phyloP scores from a whole-genome alignment of 92 coral and sea anemone genomes.

The Isaurus tuberculatus region DNA sequence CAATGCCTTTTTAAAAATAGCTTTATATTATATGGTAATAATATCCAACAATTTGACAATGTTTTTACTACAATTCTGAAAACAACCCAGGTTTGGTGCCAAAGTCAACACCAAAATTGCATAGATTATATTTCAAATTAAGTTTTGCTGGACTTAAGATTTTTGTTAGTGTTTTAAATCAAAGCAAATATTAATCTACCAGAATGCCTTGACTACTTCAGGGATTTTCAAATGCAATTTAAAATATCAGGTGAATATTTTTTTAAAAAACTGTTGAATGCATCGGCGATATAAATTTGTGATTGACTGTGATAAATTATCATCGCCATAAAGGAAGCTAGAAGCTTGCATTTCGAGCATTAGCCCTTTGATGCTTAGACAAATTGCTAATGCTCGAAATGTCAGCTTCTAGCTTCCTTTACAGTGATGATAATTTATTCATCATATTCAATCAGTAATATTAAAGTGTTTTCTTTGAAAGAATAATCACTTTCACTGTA shows the following conservation, averaged over 20 bases:
- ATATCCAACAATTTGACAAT: background rate
- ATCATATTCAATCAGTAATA: background rate
- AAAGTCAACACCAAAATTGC: background rate
- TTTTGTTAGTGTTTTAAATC: background rate
- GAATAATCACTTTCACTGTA: background rate
- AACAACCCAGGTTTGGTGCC: slow-evolving; percentile 2
- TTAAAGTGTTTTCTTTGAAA: background rate
- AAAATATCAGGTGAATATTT: background rate
- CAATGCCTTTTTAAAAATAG: background rate
- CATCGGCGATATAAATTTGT: background rate
- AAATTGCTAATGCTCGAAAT: background rate
- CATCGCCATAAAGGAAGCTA: background rate
- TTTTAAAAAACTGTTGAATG: background rate
- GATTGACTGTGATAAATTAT: background rate
- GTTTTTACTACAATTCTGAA: background rate
- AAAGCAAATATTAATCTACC: background rate
- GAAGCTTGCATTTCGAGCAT: background rate
- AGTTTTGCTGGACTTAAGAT: background rate
- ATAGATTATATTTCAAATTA: background rate
- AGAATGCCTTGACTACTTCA: background rate
- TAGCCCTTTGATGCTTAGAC: background rate
- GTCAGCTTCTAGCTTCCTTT: background rate
- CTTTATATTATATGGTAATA: background rate
- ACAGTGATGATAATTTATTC: background rate
- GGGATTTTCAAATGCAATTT: background rate